These are phyloP conservation scores for Cryptocephalus primarius DNA, from an alignment of 2,888 invertebrate genomes.

Conservation along the genomic window DNA sequence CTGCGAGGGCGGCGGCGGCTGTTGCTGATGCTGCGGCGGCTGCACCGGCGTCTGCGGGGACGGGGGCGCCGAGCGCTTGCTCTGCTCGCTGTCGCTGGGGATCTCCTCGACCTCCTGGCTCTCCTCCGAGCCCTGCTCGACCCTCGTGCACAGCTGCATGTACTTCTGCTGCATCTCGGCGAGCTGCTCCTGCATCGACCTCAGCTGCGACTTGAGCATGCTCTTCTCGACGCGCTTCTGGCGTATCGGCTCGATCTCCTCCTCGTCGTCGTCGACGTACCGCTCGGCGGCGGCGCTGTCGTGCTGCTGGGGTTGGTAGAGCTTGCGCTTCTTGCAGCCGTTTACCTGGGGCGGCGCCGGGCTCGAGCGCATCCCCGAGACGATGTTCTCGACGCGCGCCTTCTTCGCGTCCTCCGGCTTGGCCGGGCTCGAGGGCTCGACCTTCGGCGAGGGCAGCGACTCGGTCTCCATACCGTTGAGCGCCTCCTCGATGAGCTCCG, in stretches of 20 bases:
- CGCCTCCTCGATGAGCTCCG: conserved; percentile 48
- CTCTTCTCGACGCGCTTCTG: conserved; percentile 81
- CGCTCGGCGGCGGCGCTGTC: conserved; percentile 53
- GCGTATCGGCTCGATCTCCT: conserved; percentile 65
- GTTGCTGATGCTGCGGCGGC: conserved; percentile 22
- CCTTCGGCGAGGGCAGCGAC: conserved; percentile 48
- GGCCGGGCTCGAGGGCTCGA: conserved; percentile 48
- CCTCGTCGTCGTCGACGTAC: conserved; percentile 56
- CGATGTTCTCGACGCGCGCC: conserved; percentile 90
- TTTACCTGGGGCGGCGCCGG: conserved; percentile 75
- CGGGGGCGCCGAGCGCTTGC: conserved; percentile 38
- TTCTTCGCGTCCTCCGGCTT: conserved; percentile 66
- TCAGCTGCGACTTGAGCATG: conserved; percentile 72
- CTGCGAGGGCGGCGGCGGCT: conserved; percentile 23
- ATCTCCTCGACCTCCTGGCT: conserved; percentile 65
- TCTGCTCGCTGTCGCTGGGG: conserved; percentile 57
- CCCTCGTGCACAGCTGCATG: conserved; percentile 73
- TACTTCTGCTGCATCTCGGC: conserved; percentile 89
- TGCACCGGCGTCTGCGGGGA: conserved; percentile 42
- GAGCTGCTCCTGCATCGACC: conserved; percentile 80
- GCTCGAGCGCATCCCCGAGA: conserved; percentile 84
- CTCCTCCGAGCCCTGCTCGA: conserved; percentile 70
- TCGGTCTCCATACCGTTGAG: conserved; percentile 50
- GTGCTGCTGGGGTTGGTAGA: conserved; percentile 92
- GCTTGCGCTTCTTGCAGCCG: conserved; percentile 90